phyloP scores from a whole-genome alignment of 2,797 vertebrate species.

The Peromyscus nudipes region DNA sequence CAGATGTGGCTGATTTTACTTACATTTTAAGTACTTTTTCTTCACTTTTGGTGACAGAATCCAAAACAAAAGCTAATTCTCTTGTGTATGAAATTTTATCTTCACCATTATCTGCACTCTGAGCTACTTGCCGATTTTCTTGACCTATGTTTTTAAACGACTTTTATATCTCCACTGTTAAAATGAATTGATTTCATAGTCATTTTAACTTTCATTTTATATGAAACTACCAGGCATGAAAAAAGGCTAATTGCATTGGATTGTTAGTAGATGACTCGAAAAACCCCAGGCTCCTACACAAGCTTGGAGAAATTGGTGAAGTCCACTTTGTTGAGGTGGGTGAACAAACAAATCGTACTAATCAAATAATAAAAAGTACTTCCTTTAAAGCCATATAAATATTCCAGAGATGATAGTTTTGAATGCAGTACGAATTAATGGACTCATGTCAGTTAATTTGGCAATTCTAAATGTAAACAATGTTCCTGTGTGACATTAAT shows the following conservation, averaged over 20 bases:
- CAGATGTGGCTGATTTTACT: neutral
- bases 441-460: neutral
- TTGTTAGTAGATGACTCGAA: neutral
- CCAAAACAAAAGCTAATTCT: neutral
- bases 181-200: constrained; percentile 56
- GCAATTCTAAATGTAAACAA: neutral
- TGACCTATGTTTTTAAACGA: neutral
- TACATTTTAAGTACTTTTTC: neutral
- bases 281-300: neutral
- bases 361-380: neutral
- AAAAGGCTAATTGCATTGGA: constrained; percentile 4
- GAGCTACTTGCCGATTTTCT: neutral
- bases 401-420: neutral
- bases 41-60: neutral
- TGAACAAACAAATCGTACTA: neutral
- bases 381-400: neutral
- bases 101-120: neutral
- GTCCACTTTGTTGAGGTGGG: neutral
- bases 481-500: neutral
- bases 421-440: neutral
- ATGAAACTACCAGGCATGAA: neutral
- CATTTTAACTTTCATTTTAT: constrained; percentile 47
- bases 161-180: neutral
- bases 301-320: neutral
- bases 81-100: neutral